Evolutionary conservation across 2,888 invertebrate genomes (phyloP), one percentile per base, ranked within the genome.

Genomic region (Pristionchus exspectatus): DNA sequence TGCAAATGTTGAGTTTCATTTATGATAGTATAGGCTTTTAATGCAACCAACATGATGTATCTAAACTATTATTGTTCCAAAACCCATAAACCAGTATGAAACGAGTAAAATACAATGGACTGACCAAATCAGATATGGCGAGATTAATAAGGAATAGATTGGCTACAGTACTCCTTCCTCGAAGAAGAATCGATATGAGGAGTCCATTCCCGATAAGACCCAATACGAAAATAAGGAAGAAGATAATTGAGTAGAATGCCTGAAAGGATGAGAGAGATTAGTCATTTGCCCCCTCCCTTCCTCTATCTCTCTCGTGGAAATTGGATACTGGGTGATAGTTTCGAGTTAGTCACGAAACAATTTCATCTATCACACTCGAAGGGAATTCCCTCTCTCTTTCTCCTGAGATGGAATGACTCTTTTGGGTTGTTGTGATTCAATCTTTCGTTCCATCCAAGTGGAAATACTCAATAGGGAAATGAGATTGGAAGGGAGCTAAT

Each of bases 71-170:
- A 50, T 9, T 50, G 44, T 50, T 50, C 44, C 12, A 50, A 10
- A 50, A 3, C 44, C 44, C 44, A 50, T 9, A 50, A 50, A 50
- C 44, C 12, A 50, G 44, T 7, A 74, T 4, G 38, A 74, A 24
- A 38, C 38, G 74, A 27, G 7, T 27, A n/a, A 33, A 74, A 33
- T 12, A 30, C 30, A 7, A 66, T 18, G 27, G 44, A 87, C 92
- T 89, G 14, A 94, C 94, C 90, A 99, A 97, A 95, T 99, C 99
- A 24, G 98, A 98, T 66, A 98, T 96, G 0, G 98, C 98, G 93
- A 99, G 96, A 95, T 99, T 99, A 86, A 98, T 97, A 95, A 99
- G 98, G 96, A 99, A 99, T 87, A 98, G 96, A 95, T 99, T 99
- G 83, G 94, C 94, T 27, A 95, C 95, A 18, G 94, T 92, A 89